These are phyloP conservation scores for Crossocerus cetratus DNA, from an alignment of 2,888 invertebrate genomes.

Conservation along the genomic window DNA sequence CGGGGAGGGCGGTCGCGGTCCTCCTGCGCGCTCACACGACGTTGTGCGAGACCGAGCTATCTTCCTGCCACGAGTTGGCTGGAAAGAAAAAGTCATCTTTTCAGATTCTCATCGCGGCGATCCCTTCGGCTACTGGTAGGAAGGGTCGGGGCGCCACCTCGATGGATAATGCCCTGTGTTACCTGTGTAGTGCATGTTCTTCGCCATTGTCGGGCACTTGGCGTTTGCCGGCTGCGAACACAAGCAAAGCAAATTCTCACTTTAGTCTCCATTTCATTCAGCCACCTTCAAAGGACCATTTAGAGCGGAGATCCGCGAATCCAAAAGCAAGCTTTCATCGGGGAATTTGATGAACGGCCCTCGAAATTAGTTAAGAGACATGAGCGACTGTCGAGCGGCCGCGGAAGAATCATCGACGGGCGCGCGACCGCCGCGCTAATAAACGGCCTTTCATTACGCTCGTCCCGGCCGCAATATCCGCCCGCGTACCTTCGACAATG, in stretches of 20 bases:
- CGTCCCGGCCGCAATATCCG: no score
- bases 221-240: conserved; percentile 62
- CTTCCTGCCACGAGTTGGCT: conserved; percentile 75
- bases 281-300: no score
- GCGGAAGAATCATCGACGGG: no score
- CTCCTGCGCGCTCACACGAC: conserved; percentile 62
- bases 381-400: no score
- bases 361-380: no score
- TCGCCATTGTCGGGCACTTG: conserved; percentile 92
- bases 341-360: no score
- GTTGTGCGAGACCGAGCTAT: conserved; percentile 69
- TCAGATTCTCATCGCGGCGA: conserved; percentile 68
- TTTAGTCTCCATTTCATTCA: no score
- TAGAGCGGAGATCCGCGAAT: no score
- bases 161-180: conserved; percentile 67
- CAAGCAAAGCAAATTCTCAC: not conserved
- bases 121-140: conserved; percentile 48
- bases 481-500: no score
- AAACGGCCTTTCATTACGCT: no score
- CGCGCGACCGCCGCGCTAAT: no score
- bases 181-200: conserved; percentile 93
- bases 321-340: no score
- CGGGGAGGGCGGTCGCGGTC: not conserved
- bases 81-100: conserved; percentile 72
- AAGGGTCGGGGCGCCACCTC: conserved; percentile 38